These are phyloP conservation scores for Teinopalpus imperialis DNA, from an alignment of 2,888 invertebrate genomes.

Conservation along the genomic window DNA sequence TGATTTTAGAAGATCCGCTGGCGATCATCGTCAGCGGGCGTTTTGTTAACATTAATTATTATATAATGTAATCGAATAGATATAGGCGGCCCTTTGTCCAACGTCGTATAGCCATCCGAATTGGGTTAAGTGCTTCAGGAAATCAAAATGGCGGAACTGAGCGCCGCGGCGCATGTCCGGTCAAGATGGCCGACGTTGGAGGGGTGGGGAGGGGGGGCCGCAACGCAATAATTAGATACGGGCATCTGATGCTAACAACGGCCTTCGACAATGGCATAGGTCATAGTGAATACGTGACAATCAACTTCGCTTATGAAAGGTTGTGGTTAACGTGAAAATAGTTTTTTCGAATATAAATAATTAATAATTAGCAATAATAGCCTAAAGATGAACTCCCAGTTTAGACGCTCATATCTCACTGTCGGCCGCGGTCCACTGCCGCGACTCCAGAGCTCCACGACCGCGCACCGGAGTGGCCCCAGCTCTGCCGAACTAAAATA, in stretches of 20 bases:
- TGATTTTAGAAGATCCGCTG: slow-evolving; percentile 39
- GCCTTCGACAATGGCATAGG: slow-evolving; percentile 59
- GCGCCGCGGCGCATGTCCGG: slow-evolving; percentile 60
- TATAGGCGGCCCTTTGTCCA: slow-evolving; percentile 59
- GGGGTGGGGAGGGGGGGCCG: slow-evolving; percentile 46
- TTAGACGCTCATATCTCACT: slow-evolving; percentile 70
- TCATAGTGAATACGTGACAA: slow-evolving; percentile 77
- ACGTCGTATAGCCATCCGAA: slow-evolving; percentile 44
- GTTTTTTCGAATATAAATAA: slow-evolving; percentile 73
- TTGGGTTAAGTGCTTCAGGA: slow-evolving; percentile 73
- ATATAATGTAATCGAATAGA: slow-evolving; percentile 57
- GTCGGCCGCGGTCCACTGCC: slow-evolving; percentile 27
- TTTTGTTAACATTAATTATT: slow-evolving; percentile 59
- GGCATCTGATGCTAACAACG: slow-evolving; percentile 59
- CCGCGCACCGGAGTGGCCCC: slow-evolving; percentile 40
- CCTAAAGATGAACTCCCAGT: slow-evolving; percentile 73
- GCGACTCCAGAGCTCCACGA: not conserved
- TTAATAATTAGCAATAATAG: slow-evolving; percentile 76
- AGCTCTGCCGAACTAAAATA: slow-evolving; percentile 71
- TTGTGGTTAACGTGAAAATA: slow-evolving; percentile 80
- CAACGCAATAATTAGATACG: slow-evolving; percentile 64
- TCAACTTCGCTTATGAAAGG: slow-evolving; percentile 82
- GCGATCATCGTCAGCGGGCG: slow-evolving; percentile 33
- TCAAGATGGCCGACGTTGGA: slow-evolving; percentile 57
- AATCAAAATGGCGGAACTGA: slow-evolving; percentile 68